These are phyloP conservation scores for Malthinus flaveolus DNA, from an alignment of 2,888 invertebrate genomes.

Conservation along the genomic window DNA sequence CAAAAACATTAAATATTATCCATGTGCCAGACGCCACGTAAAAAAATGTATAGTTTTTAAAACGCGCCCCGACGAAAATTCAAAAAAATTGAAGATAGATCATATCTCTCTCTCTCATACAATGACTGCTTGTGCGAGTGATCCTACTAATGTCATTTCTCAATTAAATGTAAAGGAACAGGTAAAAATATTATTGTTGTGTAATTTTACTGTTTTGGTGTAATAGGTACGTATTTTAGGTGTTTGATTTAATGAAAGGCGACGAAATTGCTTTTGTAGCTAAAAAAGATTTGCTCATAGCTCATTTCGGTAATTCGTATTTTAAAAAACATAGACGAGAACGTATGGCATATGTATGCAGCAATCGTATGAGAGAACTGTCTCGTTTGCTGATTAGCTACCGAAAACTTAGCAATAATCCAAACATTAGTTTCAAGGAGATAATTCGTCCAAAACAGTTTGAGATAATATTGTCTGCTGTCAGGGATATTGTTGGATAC, in stretches of 20 bases:
- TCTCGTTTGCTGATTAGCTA: slow-evolving; percentile 27
- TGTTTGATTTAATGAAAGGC: slow-evolving; percentile 33
- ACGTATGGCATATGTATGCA: slow-evolving; percentile 29
- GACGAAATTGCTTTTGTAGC: slow-evolving; percentile 32
- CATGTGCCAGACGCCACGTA: slow-evolving; percentile 2
- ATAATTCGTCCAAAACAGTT: slow-evolving; percentile 34
- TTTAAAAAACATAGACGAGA: slow-evolving; percentile 34
- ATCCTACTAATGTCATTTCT: slow-evolving; percentile 5
- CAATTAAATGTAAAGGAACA: slow-evolving; percentile 5
- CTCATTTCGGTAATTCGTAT: slow-evolving; percentile 32
- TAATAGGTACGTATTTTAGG: slow-evolving; percentile 19
- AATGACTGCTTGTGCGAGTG: slow-evolving; percentile 3
- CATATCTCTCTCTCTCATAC: slow-evolving; percentile 4
- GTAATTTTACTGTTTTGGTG: not conserved
- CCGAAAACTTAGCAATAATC: slow-evolving; percentile 22
- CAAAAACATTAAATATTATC: slow-evolving; percentile 3
- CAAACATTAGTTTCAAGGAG: slow-evolving; percentile 19
- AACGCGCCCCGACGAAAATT: not conserved
- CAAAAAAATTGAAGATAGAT: not conserved
- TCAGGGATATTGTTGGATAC: slow-evolving; percentile 33
- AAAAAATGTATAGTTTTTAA: too few relatives aligned
- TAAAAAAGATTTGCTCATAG: slow-evolving; percentile 34
- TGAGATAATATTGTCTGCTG: slow-evolving; percentile 30
- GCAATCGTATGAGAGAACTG: slow-evolving; percentile 33
- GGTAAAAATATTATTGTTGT: slow-evolving; percentile 1